Evolutionary conservation across 2,113 vertebrate genomes (phyloP), one percentile per base, ranked within the genome.

Genomic region (Chamaea fasciata): DNA sequence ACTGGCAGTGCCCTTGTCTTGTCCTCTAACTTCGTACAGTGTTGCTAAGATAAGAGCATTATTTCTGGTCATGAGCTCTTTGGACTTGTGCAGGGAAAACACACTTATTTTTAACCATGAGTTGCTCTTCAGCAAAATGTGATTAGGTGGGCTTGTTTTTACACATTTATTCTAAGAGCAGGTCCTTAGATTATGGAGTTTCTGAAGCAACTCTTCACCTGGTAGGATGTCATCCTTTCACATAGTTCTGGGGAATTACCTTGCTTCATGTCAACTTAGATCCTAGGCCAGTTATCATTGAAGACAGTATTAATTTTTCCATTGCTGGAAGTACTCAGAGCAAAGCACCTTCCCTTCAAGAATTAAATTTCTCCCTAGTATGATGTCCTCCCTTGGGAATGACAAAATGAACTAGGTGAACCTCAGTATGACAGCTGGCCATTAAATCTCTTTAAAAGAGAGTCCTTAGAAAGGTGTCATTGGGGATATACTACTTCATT

Each of bases 31-130:
- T 92, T 53, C 70, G 59, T 92, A 79, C 50, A 74, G 75, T 15
- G 47, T 56, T 73, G 30, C 94, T 85, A 42, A 85, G 85, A 92
- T 95, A 96, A 94, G 57, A 75, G 41, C 83, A 90, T 92, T 95
- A 87, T 94, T 97, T 95, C 88, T 92, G 84, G 87, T 83, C 47
- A 59, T 81, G 63, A 91, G 56, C 78, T 82, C 70, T 92, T 79
- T 53, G 76, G 80, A 74, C 90, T 69, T 68, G 55, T 57, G 75
- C 59, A 39, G 87, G 44, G 59, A 85, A 94, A 95, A 88, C 68
- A 79, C 26, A 5, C 75, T 94, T 95, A 95, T 95, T 96, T 97
- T 96, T 95, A 97, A 97, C 93, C 49, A 37, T 4, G 11, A 52
- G 27, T 63, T 77, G 56, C 71, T 95, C 82, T 94, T 89, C 59